Percentiles rank a stretch among this genome's conserved stretches.
These are phyloP conservation scores for Enteromius thamalakanensis DNA, from an alignment of 2,797 vertebrate genomes.

Conservation along the genomic window DNA sequence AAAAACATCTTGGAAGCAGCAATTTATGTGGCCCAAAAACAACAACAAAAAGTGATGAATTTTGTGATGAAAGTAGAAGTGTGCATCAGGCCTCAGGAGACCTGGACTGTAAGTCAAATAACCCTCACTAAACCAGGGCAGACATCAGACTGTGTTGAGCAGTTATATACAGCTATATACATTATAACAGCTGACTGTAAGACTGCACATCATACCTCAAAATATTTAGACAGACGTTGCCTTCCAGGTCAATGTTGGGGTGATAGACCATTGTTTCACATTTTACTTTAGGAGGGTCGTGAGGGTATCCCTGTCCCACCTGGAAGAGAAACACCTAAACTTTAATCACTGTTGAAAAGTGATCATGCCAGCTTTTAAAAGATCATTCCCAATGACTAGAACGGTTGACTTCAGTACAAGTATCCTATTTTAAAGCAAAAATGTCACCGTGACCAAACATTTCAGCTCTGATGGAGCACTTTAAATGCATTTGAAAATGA, in stretches of 20 bases:
- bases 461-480: background rate
- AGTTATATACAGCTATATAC: too few relatives aligned
- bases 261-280: slow-evolving; percentile 98
- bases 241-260: slow-evolving; percentile 97
- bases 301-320: slow-evolving; percentile 96
- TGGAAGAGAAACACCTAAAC: slow-evolving; percentile 55
- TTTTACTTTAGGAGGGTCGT: slow-evolving; percentile 96
- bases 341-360: background rate
- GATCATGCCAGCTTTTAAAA: background rate
- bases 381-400: background rate
- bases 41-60: too few relatives aligned
- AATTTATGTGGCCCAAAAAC: background rate
- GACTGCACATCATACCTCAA: slow-evolving; percentile 80
- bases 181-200: background rate
- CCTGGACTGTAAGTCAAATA: background rate
- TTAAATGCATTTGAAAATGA: background rate
- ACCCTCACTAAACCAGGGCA: background rate
- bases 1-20: background rate
- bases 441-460: background rate
- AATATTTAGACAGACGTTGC: slow-evolving; percentile 98
- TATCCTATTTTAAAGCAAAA: background rate
- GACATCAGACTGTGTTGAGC: background rate
- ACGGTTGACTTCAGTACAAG: background rate
- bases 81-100: too few relatives aligned
- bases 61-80: background rate